These are phyloP conservation scores for Oedothorax gibbosus DNA, from an alignment of 1,140 invertebrate species.

Conservation along the genomic window DNA sequence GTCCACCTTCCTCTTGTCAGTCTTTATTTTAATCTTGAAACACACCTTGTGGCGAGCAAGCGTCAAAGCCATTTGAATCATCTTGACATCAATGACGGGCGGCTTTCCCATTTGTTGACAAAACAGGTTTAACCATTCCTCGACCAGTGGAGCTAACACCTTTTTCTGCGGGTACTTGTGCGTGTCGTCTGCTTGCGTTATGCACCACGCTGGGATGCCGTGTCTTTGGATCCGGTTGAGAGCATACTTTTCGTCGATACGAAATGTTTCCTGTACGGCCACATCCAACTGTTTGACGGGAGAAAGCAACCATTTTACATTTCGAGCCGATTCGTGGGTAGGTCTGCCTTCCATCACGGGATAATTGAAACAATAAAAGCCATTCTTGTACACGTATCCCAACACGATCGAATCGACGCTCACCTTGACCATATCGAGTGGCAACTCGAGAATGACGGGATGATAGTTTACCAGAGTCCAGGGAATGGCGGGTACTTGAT, in stretches of 20 bases:
- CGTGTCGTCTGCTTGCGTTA: neutral
- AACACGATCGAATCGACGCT: neutral
- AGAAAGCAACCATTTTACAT: neutral
- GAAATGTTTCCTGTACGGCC: neutral
- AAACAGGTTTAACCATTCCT: neutral
- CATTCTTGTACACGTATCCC: slow-evolving; percentile 2
- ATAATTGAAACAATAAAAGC: slow-evolving; percentile 13
- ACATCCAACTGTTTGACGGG: neutral
- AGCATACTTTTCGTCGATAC: neutral
- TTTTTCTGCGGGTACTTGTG: neutral
- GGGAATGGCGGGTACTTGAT: neutral
- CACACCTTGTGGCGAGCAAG: slow-evolving; percentile 10
- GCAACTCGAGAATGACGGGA: neutral
- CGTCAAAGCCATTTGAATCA: neutral
- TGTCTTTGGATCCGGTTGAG: neutral
- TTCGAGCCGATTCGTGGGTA: neutral
- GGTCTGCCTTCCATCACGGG: slow-evolving; percentile 5
- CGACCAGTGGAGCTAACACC: neutral
- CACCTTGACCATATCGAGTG: neutral
- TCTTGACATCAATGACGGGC: neutral
- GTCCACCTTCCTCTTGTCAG: neutral
- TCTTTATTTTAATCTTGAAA: neutral
- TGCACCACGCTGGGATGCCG: neutral
- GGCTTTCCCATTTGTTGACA: neutral
- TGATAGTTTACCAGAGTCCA: neutral